A percentile compares a stretch with the other conserved stretches of the same genome.
Conservation (phyloP, 1,140 invertebrate genomes). For the Brachionus rotundiformis region DNA sequence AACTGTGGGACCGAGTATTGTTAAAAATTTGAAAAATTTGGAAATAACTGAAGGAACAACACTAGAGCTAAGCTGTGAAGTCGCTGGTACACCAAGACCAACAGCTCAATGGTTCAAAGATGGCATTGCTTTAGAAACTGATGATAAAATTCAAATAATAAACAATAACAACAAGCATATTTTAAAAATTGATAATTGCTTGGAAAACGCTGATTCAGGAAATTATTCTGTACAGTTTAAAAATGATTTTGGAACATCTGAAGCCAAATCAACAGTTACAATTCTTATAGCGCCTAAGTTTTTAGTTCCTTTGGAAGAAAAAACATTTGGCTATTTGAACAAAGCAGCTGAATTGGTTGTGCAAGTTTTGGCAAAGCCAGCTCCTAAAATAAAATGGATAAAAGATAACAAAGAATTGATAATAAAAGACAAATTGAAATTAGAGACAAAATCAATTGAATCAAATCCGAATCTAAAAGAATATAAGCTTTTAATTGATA, state of each 20-base stretch:
- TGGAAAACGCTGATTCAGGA: conserved; percentile 8
- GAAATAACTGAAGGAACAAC: conserved; percentile 24
- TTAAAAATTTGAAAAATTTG: conserved; percentile 41
- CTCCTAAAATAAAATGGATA: conserved; percentile 44
- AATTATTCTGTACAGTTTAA: conserved; percentile 33
- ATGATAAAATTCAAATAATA: conserved; percentile 55
- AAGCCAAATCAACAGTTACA: conserved; percentile 17
- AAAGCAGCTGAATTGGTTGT: conserved; percentile 12
- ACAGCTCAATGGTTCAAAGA: conserved; percentile 83
- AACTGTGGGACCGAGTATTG: conserved; percentile 36
- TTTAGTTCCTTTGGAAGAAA: not conserved
- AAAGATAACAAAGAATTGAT: conserved; percentile 50
- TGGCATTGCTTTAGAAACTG: conserved; percentile 66
- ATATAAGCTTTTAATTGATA: conserved; percentile 13
- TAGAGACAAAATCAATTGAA: conserved; percentile 22
- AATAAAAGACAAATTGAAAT: conserved; percentile 24
- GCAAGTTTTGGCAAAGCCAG: conserved; percentile 27
- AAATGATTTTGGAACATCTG: conserved; percentile 46
- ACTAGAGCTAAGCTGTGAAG: conserved; percentile 57
- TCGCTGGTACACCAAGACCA: conserved; percentile 88
- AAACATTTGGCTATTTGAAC: conserved; percentile 1
- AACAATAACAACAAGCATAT: conserved; percentile 55
- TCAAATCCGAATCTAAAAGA: conserved; percentile 28
- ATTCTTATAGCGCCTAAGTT: conserved; percentile 47
- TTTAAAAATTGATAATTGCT: conserved; percentile 51